Percentiles rank a stretch among this genome's conserved stretches.
Evolutionary conservation across 2,797 vertebrate genomes (phyloP).

Genomic region (Lindbergichthys nudifrons): DNA sequence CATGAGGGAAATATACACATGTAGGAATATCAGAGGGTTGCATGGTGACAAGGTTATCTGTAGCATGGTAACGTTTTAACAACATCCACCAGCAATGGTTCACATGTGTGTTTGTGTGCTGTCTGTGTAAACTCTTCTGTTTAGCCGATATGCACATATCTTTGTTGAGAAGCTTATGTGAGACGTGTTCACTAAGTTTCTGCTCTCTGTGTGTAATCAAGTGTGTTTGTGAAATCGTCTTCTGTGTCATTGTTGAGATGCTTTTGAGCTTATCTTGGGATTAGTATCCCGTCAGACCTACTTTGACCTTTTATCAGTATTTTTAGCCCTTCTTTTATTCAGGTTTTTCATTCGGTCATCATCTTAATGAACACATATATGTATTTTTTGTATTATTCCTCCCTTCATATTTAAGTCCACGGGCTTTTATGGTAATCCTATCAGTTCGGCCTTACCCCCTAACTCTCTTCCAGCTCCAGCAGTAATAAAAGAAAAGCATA

Average conservation of each 20-base stretch:
- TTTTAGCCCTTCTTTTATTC: conserved; percentile 66
- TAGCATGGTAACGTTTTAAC: conserved; percentile 9
- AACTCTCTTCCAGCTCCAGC: conserved; percentile 69
- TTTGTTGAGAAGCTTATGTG: conserved; percentile 42
- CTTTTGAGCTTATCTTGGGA: conserved; percentile 69
- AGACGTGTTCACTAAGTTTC: conserved; percentile 31
- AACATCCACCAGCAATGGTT: conserved; percentile 23
- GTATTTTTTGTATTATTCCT: conserved; percentile 71
- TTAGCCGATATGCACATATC: conserved; percentile 38
- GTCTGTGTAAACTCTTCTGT: not conserved
- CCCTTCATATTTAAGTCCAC: conserved; percentile 76
- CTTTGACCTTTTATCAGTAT: conserved; percentile 70
- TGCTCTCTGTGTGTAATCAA: conserved; percentile 48
- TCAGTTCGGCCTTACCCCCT: conserved; percentile 75
- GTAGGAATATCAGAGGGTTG: conserved; percentile 38
- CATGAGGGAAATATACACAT: conserved; percentile 49
- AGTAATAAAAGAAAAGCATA: conserved; percentile 92
- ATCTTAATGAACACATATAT: conserved; percentile 68
- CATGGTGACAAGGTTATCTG: conserved; percentile 58
- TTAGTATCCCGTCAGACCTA: conserved; percentile 71
- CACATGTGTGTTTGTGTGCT: conserved; percentile 21
- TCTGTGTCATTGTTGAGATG: conserved; percentile 61
- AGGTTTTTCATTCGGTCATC: conserved; percentile 59
- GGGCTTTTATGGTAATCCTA: conserved; percentile 81
- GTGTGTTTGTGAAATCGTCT: conserved; percentile 41